phyloP scores from a whole-genome alignment of 53 echinoderm and acorn worm species.

The Arbacia lixula region DNA sequence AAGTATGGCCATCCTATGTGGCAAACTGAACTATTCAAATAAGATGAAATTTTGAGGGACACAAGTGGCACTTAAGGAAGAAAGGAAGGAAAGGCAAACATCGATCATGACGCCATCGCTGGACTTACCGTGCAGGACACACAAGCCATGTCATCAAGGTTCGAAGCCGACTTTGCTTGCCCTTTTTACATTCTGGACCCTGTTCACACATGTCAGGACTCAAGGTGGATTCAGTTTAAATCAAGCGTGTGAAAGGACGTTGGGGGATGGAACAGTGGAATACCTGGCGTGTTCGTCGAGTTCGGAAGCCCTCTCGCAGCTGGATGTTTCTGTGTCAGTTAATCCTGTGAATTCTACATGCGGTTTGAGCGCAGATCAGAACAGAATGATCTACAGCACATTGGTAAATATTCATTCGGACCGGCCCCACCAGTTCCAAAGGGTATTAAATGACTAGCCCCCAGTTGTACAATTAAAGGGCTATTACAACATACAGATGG shows the following conservation, averaged over 20 bases:
- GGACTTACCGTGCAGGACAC: too few relatives aligned
- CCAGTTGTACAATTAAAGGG: too few relatives aligned
- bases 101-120: too few relatives aligned
- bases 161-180: conserved; percentile 9
- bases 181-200: conserved; percentile 5
- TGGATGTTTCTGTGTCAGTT: conserved; percentile 59
- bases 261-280: conserved; percentile 63
- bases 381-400: conserved; percentile 67
- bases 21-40: too few relatives aligned
- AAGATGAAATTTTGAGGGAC: too few relatives aligned
- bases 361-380: conserved; percentile 61
- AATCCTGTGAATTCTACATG: conserved; percentile 87
- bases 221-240: conserved; percentile 41
- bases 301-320: conserved; percentile 64
- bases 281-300: conserved; percentile 75
- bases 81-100: too few relatives aligned
- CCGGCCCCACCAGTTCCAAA: too few relatives aligned
- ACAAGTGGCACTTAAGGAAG: too few relatives aligned
- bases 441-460: too few relatives aligned
- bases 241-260: conserved; percentile 65
- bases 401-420: conserved; percentile 60
- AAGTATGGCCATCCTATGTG: too few relatives aligned
- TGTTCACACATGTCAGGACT: conserved; percentile 33
- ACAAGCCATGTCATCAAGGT: background rate
- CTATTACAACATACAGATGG: too few relatives aligned